These are phyloP conservation scores for Leptinotarsa juncta DNA, from an alignment of 2,888 invertebrate species.

Conservation along the genomic window DNA sequence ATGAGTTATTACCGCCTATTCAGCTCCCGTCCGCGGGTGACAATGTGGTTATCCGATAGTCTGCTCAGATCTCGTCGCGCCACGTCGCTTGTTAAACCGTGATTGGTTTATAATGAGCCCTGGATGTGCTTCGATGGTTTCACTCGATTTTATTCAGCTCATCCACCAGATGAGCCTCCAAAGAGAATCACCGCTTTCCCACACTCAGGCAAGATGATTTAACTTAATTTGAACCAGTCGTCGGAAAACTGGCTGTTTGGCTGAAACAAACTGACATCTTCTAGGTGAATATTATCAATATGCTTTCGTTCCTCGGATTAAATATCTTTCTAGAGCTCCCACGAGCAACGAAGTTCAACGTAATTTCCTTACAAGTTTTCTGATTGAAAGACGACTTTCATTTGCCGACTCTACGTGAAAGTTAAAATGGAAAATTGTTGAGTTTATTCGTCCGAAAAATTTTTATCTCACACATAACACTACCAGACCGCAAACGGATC, in stretches of 20 bases:
- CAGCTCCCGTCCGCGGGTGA: constrained; percentile 56
- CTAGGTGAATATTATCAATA: no score
- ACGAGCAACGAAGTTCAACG: no score
- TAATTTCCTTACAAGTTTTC: no score
- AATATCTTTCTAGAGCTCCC: no score
- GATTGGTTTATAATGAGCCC: constrained; percentile 57
- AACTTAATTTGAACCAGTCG: background rate
- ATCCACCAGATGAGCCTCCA: background rate
- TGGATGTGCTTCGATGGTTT: constrained; percentile 5
- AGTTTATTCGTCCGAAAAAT: no score
- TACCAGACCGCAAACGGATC: no score
- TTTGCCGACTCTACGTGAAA: no score
- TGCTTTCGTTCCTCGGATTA: no score
- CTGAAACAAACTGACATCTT: no score
- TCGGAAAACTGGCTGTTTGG: background rate
- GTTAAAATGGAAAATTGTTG: no score
- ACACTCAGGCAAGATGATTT: background rate
- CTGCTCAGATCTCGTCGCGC: constrained; percentile 52
- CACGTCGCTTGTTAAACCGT: constrained; percentile 55
- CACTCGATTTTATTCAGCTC: background rate
- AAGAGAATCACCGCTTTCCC: background rate
- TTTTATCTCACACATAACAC: no score
- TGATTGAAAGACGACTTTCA: no score
- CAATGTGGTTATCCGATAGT: constrained; percentile 59
- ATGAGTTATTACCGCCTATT: constrained; percentile 59